A percentile compares a stretch with the other conserved stretches of the same genome.
Evolutionary conservation across 1,140 invertebrate species (phyloP).

Genomic region (Nomia melanderi): DNA sequence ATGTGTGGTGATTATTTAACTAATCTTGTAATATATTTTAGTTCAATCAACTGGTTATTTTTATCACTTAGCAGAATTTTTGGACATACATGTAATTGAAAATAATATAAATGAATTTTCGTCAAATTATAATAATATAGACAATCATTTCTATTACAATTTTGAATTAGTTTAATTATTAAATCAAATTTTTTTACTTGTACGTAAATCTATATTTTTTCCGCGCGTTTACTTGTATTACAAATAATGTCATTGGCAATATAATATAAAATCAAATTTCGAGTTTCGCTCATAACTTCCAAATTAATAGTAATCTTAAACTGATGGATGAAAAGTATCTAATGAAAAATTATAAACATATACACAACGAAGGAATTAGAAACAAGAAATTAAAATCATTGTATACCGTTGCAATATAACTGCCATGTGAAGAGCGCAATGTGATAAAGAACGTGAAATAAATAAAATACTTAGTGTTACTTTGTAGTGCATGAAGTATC

Average conservation of each 20-base stretch:
- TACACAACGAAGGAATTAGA: constrained; percentile 44
- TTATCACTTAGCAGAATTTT: constrained; percentile 35
- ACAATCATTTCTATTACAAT: constrained; percentile 37
- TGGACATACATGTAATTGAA: constrained; percentile 7
- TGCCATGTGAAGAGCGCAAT: constrained; percentile 57
- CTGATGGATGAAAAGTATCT: constrained; percentile 40
- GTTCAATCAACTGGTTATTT: constrained; percentile 39
- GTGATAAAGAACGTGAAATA: constrained; percentile 50
- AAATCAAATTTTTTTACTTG: constrained; percentile 42
- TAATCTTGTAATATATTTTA: constrained; percentile 58
- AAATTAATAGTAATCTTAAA: constrained; percentile 50
- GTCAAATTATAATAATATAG: constrained; percentile 26
- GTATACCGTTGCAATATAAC: constrained; percentile 56
- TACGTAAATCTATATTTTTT: constrained; percentile 48
- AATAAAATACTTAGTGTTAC: constrained; percentile 67
- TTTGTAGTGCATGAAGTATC: too few relatives aligned
- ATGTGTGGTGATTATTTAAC: constrained; percentile 51
- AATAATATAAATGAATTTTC: constrained; percentile 33
- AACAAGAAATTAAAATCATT: constrained; percentile 49
- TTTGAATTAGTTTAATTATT: constrained; percentile 49
- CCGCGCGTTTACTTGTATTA: constrained; percentile 52
- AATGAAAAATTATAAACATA: constrained; percentile 55
- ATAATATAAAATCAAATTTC: constrained; percentile 50
- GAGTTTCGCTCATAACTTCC: constrained; percentile 45
- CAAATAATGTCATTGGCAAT: constrained; percentile 46